Evolutionary conservation across 2,888 invertebrate genomes (phyloP), one percentile per base, ranked within the genome.

Genomic region (Apocheima hispidaria): DNA sequence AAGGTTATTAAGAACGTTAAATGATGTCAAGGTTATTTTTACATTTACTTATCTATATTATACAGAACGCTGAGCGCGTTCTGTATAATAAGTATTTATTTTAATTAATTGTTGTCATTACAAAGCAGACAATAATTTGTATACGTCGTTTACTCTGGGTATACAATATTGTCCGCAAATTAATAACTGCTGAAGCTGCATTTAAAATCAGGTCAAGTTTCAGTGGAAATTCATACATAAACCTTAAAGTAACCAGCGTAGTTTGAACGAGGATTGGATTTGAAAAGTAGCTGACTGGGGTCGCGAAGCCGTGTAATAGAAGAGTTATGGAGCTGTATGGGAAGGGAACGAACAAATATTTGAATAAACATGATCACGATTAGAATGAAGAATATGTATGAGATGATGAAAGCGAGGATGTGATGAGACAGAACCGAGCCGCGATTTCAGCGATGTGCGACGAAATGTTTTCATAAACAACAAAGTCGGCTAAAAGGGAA

Each of bases 351-450:
- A 41, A 71, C 74, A 74, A 77, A 79, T 75, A 80, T 82, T 82
- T 72, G 71, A 78, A 81, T 78, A 77, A 79, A 79, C 75, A 74
- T 77, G 73, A 79, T 80, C 80, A 74, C 74, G 73, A 81, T 82
- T 79, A 77, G 74, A 78, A 69, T 70, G 68, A 67, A 64, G 82
- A 82, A 83, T 83, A 83, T 81, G 78, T 78, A 83, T 80, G 78
- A 83, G 75, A 65, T 63, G 68, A 70, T 71, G 69, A 68, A 71
- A 73, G 68, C 62, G 68, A 68, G 66, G 61, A 56, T 50, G 50
- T 46, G 55, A 57, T 50, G 60, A 53, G 62, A 55, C 52, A 36
- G 30, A 63, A 57, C 48, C 40, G 43, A 18, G 30, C 12, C 50
- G 38, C 49, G 59, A 57, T 64, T 67, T 54, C 33, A 30, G 30